Base-by-base conservation (phyloP, 1,140 invertebrate species). In the Triops cancriformis region DNA sequence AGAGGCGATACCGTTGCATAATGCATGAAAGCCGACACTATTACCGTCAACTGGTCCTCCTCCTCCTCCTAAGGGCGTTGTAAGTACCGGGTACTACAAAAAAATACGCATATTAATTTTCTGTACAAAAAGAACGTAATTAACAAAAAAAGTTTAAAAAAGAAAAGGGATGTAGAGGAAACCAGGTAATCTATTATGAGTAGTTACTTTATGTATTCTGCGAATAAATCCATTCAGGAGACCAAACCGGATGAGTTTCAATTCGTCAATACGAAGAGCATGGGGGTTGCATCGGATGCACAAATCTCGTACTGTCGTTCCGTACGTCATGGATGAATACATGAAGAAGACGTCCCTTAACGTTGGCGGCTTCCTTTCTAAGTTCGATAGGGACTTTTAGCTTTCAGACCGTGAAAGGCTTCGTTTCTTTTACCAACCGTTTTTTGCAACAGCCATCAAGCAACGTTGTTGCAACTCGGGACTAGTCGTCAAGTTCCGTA, bases 211-310 rank as follows among this genome's bases (percentile, higher is more conserved):
- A 79, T 95, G 91, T 7, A 98, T 88, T 81, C 94, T 88, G 72
- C 93, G 88, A 78, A 98, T 91, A 18, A 97, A 86, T 0, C 91
- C 92, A 83, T 97, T 91, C 76, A 97, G 88, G 43, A 96, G 84
- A 1, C 95, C 95, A 87, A 96, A 98, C 82, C 95, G 92, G 0
- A 98, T 89, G n/a, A 98, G 87, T 81, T 91, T 92, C n/a, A 93
- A 86, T 80, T 95, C 91, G 82, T 95, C 92, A 78, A 95, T 91
- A 78, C 87, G 84, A 77, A 93, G 84, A 77, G 88, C 88, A 79
- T 91, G 89, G 11, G 93, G 93, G 85, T 92, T 91, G 81, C 91
- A 86, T 73, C 94, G 87, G 77, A 92, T 86, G 83, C 95, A 97
- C 0, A 98, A 87, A 79, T 95, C 91, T 80, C 90, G 89, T 75